Percentiles rank a stretch among this genome's conserved stretches.
These are phyloP conservation scores for Saturnia pavonia DNA, from an alignment of 2,888 invertebrate genomes.

Conservation along the genomic window DNA sequence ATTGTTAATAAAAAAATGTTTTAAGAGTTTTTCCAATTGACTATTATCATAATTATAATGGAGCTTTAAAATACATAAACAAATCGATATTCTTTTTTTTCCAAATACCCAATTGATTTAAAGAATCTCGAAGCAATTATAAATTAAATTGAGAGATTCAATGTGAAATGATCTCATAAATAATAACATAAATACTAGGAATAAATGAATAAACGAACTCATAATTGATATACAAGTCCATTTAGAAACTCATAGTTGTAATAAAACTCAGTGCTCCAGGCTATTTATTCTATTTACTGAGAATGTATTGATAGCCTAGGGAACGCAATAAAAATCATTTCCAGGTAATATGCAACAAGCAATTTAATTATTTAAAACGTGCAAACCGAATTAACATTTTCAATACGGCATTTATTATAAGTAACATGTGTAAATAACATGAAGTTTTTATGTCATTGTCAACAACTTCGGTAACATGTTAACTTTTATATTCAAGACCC, in stretches of 20 bases:
- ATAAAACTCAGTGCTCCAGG: neutral
- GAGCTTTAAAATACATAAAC: too few species aligned
- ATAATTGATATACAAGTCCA: neutral
- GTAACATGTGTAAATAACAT: neutral
- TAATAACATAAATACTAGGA: constrained; percentile 2
- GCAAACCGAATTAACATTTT: neutral
- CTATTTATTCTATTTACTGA: neutral
- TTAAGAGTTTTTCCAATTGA: too few species aligned
- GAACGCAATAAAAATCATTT: neutral
- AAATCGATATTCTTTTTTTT: too few species aligned
- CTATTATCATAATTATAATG: too few species aligned
- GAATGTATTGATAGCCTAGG: neutral
- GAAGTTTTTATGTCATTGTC: too few species aligned
- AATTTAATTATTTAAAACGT: neutral
- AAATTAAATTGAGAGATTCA: neutral
- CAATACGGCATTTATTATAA: neutral
- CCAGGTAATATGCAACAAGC: neutral
- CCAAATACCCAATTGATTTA: neutral
- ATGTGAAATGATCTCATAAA: constrained; percentile 1
- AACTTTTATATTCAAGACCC: too few species aligned
- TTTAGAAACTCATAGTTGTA: neutral
- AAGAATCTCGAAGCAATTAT: neutral
- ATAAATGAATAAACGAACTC: neutral
- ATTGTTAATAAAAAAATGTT: too few species aligned
- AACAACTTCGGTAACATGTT: too few species aligned